Base-by-base conservation (phyloP, 37 sponge, comb jelly and placozoan species). In the Halichondria panicea region DNA sequence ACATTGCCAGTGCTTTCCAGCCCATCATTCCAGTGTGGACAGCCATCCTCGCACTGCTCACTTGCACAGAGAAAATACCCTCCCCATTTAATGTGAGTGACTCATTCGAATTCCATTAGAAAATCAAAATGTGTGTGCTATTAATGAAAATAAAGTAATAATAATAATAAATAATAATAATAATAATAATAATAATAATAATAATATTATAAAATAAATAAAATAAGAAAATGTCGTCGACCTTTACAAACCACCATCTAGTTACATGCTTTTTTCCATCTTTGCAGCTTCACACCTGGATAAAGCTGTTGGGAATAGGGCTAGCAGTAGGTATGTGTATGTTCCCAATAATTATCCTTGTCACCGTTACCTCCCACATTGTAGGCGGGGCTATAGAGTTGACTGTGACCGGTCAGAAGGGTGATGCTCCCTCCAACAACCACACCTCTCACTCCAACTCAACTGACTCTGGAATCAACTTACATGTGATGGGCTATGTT, bases 371-470 rank as follows among this genome's bases (percentile, higher is more conserved):
- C 34, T 44, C 48, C 0, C 55, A 44, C 3, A 33, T 34, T 21
- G 22, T 54, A 78, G 92, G 80, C 3, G 92, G 92, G 4, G 87
- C 92, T 19, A 66, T 86, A 50, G 88, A 79, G 55, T 74, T 91
- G 58, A 36, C 77, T 1, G 55, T 86, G 62, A 77, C 73, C 0
- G 63, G 58, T 6, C 13, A 27, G 13, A 28, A 48, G 31, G 7
- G 28, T 19, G 32, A 4, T 64, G 6, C 36, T 33, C 39, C 33
- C 18, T 19, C 66, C 19, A n/a, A 13, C 18, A 31, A 4, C 44
- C 19, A 31, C 15, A 38, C 56, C 33, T 35, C 70, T 13, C 25
- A 37, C 46, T 35, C 64, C 11, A 4, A 8, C 43, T 36, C 53
- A 11, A 9, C 63, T 1, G 39, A 30, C 38, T 46, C 37, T 15